These are phyloP conservation scores for Anthopleura sola DNA, from an alignment of 64 coral and sea anemone species.

Conservation along the genomic window DNA sequence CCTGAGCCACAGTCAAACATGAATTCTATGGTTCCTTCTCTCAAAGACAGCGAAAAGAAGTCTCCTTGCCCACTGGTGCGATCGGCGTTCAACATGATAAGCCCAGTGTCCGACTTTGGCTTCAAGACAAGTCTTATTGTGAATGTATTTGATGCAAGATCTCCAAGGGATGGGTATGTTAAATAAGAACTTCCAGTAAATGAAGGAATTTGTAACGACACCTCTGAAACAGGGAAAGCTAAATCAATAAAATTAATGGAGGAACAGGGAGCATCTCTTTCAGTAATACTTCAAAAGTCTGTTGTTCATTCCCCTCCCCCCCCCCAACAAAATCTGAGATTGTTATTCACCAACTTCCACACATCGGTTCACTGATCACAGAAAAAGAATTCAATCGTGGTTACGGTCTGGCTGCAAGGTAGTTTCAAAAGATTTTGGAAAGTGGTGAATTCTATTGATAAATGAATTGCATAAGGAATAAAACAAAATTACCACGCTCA, in stretches of 20 bases:
- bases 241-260: too few species aligned
- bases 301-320: too few species aligned
- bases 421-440: too few species aligned
- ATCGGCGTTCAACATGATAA: conserved; percentile 10
- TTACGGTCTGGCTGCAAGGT: too few species aligned
- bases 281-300: too few species aligned
- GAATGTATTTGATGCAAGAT: neutral
- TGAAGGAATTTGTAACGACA: conserved; percentile 3
- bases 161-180: conserved; percentile 9
- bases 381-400: too few species aligned
- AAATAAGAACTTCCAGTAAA: conserved; percentile 17
- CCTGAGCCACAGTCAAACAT: conserved; percentile 31
- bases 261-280: too few species aligned
- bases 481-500: conserved; percentile 15
- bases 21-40: conserved; percentile 28
- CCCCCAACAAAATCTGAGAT: too few species aligned
- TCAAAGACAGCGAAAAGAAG: conserved; percentile 17
- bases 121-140: conserved; percentile 16
- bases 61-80: neutral
- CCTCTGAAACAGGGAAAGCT: neutral
- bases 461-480: neutral
- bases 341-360: too few species aligned
- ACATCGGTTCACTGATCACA: too few species aligned
- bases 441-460: neutral
- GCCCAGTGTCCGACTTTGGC: conserved; percentile 16